A percentile compares a stretch with the other conserved stretches of the same genome.
Conservation (phyloP, 2,888 invertebrate species). For the Endomychus coccineus region DNA sequence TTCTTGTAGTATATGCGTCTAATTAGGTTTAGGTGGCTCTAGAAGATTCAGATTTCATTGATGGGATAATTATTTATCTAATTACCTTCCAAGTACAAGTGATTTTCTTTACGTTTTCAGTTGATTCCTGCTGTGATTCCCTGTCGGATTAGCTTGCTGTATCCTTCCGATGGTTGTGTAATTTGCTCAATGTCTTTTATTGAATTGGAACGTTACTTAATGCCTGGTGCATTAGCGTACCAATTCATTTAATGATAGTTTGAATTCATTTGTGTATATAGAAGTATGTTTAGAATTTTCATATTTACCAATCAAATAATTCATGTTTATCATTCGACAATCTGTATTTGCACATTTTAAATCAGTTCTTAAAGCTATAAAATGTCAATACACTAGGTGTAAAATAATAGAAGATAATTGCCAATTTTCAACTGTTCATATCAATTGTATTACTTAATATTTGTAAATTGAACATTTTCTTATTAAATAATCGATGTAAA, state of each 20-base stretch:
- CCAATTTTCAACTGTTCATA: conserved; percentile 28
- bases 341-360: conserved; percentile 34
- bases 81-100: no score
- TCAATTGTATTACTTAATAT: conserved; percentile 17
- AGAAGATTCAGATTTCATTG: no score
- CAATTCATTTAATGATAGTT: conserved; percentile 5
- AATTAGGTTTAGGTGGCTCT: no score
- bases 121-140: conserved; percentile 36
- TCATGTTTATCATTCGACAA: conserved; percentile 36
- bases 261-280: conserved; percentile 19
- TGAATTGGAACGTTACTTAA: conserved; percentile 15
- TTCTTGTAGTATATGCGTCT: no score
- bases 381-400: conserved; percentile 28
- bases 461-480: conserved; percentile 13
- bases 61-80: no score
- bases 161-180: conserved; percentile 40
- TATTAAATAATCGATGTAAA: conserved; percentile 35
- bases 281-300: conserved; percentile 23
- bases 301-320: conserved; percentile 26
- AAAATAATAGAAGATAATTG: conserved; percentile 17
- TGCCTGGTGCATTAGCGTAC: conserved; percentile 5
- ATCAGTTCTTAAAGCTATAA: conserved; percentile 19
- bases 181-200: conserved; percentile 35
- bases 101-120: no score
- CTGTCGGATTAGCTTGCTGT: conserved; percentile 34